Base-by-base conservation (phyloP, 2,113 vertebrate species). In the Embiotoca jacksoni region DNA sequence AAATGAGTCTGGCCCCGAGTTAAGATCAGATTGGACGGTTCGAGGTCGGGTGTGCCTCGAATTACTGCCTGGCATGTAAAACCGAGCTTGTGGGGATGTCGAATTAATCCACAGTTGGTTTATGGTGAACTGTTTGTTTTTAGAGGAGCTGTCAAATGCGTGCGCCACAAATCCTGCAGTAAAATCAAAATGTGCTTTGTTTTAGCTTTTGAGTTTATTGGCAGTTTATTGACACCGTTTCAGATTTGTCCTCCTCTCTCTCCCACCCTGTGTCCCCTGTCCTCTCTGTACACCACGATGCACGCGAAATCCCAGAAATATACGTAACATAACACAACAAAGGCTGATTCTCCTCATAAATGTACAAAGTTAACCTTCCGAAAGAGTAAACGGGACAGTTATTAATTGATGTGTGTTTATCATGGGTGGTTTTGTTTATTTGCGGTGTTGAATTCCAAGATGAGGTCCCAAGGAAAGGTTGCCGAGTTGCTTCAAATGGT, bases 71-170 rank as follows among this genome's bases (percentile, higher is more conserved):
- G 10, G 13, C 41, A 46, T 66, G 54, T 59, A 30, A 70, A 49
- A 44, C 1, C 31, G 35, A 49, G 67, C 69, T 64, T 65, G 57
- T 9, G 1, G 80, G 64, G 66, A 77, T 70, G 33, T 56, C 7
- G 50, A 71, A 62, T 52, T 0, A 76, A 69, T 71, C 78, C 59
- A 16, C 39, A 61, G 39, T 61, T 55, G 47, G 35, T 69, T 65
- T 60, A 49, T n/a, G 0, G 41, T 15, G 44, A 69, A 83, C 36
- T 39, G 50, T 36, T 78, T 1, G 16, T 74, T 71, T 15, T 3
- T 0, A 2, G 64, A 70, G 41, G 69, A 52, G 37, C 76, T 46
- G 72, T 63, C 50, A 66, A 65, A 50, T 30, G 41, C 23, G 10
- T 58, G 57, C 36, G 37, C 37, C 67, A 35, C 32, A 47, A 49